Evolutionary conservation across 2,113 vertebrate genomes (phyloP).

Genomic region (Pica pica): DNA sequence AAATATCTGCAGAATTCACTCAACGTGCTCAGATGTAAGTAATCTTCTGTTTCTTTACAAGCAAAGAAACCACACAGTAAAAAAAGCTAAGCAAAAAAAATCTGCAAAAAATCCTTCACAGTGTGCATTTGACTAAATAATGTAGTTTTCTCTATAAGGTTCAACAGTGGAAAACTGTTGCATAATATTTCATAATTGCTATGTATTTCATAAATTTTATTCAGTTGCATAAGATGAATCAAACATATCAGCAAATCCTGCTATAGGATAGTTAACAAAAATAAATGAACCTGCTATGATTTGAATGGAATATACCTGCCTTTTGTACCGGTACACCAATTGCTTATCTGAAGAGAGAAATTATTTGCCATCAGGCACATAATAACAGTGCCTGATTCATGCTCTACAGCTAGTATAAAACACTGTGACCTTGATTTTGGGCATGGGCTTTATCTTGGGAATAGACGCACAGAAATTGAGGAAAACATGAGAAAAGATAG

Average conservation of each 20-base stretch:
- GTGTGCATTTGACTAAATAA: background rate
- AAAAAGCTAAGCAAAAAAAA: background rate
- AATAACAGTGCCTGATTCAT: background rate
- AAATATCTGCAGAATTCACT: constrained; percentile 33
- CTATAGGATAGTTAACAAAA: background rate
- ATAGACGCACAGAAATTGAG: background rate
- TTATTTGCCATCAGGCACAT: background rate
- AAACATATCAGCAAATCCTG: background rate
- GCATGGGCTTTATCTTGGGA: background rate
- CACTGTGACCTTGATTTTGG: background rate
- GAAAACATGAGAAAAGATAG: background rate
- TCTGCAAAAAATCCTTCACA: background rate
- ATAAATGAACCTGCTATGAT: background rate
- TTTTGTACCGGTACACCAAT: background rate
- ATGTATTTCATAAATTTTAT: background rate
- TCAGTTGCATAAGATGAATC: background rate
- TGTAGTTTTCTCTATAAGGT: background rate
- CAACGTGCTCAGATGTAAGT: background rate
- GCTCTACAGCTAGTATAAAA: background rate
- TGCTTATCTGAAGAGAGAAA: background rate
- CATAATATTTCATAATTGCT: background rate
- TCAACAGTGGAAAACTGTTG: background rate
- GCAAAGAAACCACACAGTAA: background rate
- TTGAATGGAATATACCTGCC: background rate
- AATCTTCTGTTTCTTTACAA: constrained; percentile 21